Evolutionary conservation across 2,797 vertebrate species (phyloP).

Genomic region (Martes flavigula): DNA sequence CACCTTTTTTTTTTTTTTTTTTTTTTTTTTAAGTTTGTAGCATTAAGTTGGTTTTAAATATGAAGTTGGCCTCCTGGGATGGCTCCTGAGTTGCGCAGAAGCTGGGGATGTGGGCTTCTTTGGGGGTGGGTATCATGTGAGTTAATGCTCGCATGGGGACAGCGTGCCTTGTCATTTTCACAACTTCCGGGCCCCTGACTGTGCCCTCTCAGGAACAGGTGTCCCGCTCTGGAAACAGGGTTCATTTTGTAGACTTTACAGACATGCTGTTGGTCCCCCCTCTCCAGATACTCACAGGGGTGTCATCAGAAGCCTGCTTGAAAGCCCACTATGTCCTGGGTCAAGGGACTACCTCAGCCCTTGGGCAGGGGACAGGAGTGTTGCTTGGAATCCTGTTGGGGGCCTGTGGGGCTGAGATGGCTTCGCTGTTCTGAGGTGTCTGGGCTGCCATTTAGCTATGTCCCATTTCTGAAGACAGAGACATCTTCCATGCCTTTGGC

Average conservation of each 20-base stretch:
- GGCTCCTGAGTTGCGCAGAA: background rate
- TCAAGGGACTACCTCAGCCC: background rate
- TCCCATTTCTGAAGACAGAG: background rate
- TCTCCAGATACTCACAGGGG: background rate
- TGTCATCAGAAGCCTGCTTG: background rate
- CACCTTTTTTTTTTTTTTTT: slow-evolving; percentile 70
- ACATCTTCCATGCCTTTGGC: background rate
- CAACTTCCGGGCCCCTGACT: background rate
- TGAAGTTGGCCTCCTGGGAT: background rate
- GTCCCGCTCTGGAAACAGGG: background rate
- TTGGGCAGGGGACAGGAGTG: background rate
- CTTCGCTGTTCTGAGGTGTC: accelerated
- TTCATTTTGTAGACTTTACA: background rate
- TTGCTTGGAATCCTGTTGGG: background rate
- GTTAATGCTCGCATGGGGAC: background rate
- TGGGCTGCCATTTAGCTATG: background rate
- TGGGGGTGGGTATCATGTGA: background rate
- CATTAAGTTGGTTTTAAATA: slow-evolving; percentile 71
- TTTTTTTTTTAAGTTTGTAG: slow-evolving; percentile 58
- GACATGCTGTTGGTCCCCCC: background rate
- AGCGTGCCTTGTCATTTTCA: background rate
- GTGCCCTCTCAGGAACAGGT: background rate
- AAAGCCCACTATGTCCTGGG: background rate
- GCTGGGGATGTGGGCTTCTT: background rate
- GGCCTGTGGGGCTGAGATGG: background rate